Conservation (phyloP, 2,888 invertebrate genomes). For the Chelonus formosanus region DNA sequence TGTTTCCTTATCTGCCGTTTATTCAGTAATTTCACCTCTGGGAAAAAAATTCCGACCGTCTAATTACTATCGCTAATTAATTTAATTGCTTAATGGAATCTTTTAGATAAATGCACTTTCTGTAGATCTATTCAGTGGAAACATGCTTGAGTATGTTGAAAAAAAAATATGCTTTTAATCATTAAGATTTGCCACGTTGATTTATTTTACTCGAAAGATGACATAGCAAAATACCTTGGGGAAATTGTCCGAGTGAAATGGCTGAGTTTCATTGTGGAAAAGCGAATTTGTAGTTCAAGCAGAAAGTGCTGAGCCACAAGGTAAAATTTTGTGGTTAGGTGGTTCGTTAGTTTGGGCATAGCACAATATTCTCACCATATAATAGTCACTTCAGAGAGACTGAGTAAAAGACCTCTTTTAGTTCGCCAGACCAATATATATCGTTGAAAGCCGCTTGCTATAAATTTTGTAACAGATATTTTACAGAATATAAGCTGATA, state of each 20-base stretch:
- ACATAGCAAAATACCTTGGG: slow-evolving; percentile 9
- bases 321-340: slow-evolving; percentile 40
- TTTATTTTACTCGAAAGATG: slow-evolving; percentile 1
- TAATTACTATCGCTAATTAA: slow-evolving; percentile 5
- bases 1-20: slow-evolving; percentile 2
- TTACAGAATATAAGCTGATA: too few species aligned
- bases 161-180: neutral
- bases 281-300: slow-evolving; percentile 23
- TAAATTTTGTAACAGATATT: neutral
- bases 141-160: too few species aligned
- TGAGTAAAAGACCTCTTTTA: slow-evolving; percentile 5
- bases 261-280: slow-evolving; percentile 21
- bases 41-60: slow-evolving; percentile 24
- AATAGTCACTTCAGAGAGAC: slow-evolving; percentile 14
- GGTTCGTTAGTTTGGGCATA: slow-evolving; percentile 40
- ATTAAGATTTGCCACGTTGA: neutral
- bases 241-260: slow-evolving; percentile 12
- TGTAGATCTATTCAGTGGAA: too few species aligned
- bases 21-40: slow-evolving; percentile 3
- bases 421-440: neutral
- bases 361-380: slow-evolving; percentile 39
- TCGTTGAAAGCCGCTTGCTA: neutral
- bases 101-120: too few species aligned
- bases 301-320: slow-evolving; percentile 41
- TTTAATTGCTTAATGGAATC: too few species aligned